Evolutionary conservation across 23 tunicate species (phyloP), one percentile per base, ranked within the genome.

Genomic region (Halocynthia aurantium): DNA sequence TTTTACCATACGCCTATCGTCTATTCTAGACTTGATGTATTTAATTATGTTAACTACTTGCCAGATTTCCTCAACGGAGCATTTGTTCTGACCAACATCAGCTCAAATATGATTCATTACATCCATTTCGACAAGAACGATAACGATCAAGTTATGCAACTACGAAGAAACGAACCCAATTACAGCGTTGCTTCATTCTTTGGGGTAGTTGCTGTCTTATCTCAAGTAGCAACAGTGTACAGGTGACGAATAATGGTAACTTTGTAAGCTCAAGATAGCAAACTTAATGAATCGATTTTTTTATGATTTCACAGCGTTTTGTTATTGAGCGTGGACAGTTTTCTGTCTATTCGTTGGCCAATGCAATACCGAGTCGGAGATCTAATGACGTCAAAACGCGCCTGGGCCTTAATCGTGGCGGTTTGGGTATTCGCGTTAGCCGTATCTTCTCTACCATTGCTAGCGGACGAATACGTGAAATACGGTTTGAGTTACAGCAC

Each of bases 291-390:
- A 10, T 44, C 2, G 57, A 62, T 8, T 62, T 63, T 17, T 76
- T 57, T 72, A 72, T 57, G 58, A 58, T 58, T 13, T 13, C 52
- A 51, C 83, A 91, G 98, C 72, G 76, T 92, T 61, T 77, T 92
- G 19, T 78, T 86, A 31, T 76, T 92, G 68, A 57, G 93, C 8
- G 58, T 92, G 52, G 98, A 92, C 69, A 82, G 92, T 61, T 92
- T 77, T 63, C 72, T 92, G 53, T 86, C 98, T 18, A 80, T 92
- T 2, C 65, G 80, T 44, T 92, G 92, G 92, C 98, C 98, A 12
- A 67, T 92, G 82, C 74, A 81, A 57, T 92, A 92, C 66, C 82
- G 98, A 12, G 70, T 92, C 49, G 98, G 98, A 6, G 98, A 92
- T 56, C 54, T 92, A n/a, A 82, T 92, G 83, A 82, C 88, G 6